Base-by-base conservation (phyloP, 2,888 invertebrate species). In the Leptinotarsa haldemani region DNA sequence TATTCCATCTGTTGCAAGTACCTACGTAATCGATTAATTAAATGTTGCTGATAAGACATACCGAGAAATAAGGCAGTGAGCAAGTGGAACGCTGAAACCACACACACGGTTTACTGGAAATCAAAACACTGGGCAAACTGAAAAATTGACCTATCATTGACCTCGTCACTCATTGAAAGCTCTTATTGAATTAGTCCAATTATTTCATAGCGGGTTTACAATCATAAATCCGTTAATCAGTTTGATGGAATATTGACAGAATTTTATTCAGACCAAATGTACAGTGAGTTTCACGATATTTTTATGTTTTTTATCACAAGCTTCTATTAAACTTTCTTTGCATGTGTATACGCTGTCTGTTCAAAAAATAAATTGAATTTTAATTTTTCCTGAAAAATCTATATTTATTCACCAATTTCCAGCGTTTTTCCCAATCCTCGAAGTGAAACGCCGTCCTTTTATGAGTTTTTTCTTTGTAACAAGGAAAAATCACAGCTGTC, bases 1-100 rank as follows among this genome's bases (percentile, higher is more conserved):
- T 56, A 20, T n/a, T 20, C 61, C 30, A 61, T 61, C 61, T 61
- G 61, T 15, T 61, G 40, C 18, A 40, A 61, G 61, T 40, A 61
- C 61, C 61, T 61, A 40, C 40, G 61, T 40, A 61, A 61, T 15
- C 30, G 25, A 61, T 40, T 61, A 61, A 61, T 61, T 30, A 40
- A 61, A 61, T 30, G 40, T 40, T 61, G 61, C 61, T 61, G 61
- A 61, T 61, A 61, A 61, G 61, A 30, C 25, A 16, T 61, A 61
- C 61, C n/a, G 61, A 61, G 61, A 61, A 61, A 30, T 7, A 40
- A 30, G 61, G 4, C 15, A 58, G 2, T 58, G 58, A 58, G 58
- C 61, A 61, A 61, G 61, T 61, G 61, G 61, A 61, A 61, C n/a
- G 61, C n/a, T 40, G n/a, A 61, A 61, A 40, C 61, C 61, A 61